These are phyloP conservation scores for Pogonophryne albipinna DNA, from an alignment of 2,797 vertebrate genomes.

Conservation along the genomic window DNA sequence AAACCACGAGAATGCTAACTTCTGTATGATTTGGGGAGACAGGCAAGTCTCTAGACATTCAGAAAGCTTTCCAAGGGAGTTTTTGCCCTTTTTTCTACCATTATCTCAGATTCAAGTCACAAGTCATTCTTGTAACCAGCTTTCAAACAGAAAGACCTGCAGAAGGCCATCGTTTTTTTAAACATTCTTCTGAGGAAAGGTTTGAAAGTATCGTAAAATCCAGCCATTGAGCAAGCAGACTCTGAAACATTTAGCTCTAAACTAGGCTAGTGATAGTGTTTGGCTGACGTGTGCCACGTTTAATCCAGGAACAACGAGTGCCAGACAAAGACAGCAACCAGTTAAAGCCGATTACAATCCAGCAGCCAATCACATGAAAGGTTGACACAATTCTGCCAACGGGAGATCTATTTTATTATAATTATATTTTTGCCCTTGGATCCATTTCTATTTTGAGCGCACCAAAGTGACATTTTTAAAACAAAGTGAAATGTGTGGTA, in stretches of 20 bases:
- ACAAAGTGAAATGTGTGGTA: not conserved
- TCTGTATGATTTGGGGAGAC: not conserved
- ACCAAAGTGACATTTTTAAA: not conserved
- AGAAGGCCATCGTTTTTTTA: slow-evolving; percentile 1
- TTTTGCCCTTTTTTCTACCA: not conserved
- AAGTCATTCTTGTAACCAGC: not conserved
- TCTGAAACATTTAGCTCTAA: not conserved
- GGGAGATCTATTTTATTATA: slow-evolving; percentile 8
- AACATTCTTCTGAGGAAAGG: slow-evolving; percentile 2
- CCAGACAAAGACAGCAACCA: slow-evolving; percentile 21
- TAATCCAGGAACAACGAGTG: slow-evolving; percentile 18
- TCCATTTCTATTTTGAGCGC: slow-evolving; percentile 35
- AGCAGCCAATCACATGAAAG: slow-evolving; percentile 48
- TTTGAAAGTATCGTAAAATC: slow-evolving; percentile 1
- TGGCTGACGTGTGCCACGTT: slow-evolving; percentile 8
- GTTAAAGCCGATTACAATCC: slow-evolving; percentile 51
- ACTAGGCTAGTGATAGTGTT: not conserved
- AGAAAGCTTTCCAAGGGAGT: not conserved
- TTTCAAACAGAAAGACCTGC: not conserved
- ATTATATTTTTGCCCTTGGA: slow-evolving; percentile 8
- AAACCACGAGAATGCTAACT: slow-evolving; percentile 23
- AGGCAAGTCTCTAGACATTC: not conserved
- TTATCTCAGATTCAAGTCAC: not conserved
- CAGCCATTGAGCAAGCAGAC: not conserved
- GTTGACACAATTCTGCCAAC: slow-evolving; percentile 13